Evolutionary conservation across 2,888 invertebrate species (phyloP), one percentile per base, ranked within the genome.

Genomic region (Parascotia fuliginaria): DNA sequence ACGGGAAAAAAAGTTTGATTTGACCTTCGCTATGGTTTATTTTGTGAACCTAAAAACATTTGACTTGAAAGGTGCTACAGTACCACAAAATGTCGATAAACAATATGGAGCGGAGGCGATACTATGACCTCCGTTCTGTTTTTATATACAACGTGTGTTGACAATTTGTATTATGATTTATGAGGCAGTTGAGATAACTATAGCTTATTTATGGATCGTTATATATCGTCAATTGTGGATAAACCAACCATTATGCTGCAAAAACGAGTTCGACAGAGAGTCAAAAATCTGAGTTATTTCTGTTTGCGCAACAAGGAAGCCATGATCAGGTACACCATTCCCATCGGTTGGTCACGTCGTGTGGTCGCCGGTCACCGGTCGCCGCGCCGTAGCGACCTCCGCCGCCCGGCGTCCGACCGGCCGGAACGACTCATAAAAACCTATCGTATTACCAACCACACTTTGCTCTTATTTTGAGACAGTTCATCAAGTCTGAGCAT

Each of bases 271-370:
- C 4, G 7, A 32, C 32, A 32, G 38, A 42, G 56, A 56, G 36
- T 54, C 36, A 50, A 38, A 46, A 48, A 42, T 52, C n/a, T n/a
- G n/a, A n/a, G 14, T 50, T 37, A 37, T 32, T 62, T 48, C 63
- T 54, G 46, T 48, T 48, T 51, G 38, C 32, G 42, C 62, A 62
- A 64, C 70, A 77, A 81, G 84, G 83, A 85, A 85, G 71, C 58
- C 55, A 77, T 77, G 70, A 70, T 65, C 65, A 68, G 68, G 68
- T 67, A 71, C 68, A 69, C 65, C 68, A 75, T 85, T 81, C 84
- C 81, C 84, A 84, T 68, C 75, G 70, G 62, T 66, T 71, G 72
- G 84, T 83, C 86, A 85, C 86, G 86, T 87, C 73, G 61, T 75
- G 71, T 67, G 75, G 79, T 75, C 69, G 68, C 31, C 51, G 45